Base-by-base conservation (phyloP, 2,113 vertebrate species). In the Hystrix brachyura region DNA sequence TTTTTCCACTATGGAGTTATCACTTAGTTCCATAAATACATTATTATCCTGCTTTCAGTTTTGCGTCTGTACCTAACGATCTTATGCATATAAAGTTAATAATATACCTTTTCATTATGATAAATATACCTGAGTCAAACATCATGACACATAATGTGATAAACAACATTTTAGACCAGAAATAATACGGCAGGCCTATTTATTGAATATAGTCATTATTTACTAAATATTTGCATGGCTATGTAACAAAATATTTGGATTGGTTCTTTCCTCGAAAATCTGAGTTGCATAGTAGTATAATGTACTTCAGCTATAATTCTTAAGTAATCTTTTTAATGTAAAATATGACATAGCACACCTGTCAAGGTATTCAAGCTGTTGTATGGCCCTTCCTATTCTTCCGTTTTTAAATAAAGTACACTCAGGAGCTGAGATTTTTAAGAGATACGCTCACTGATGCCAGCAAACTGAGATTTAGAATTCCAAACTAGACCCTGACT, bases 171-270 rank as follows among this genome's bases (percentile, higher is more conserved):
- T 84, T 88, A 81, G 69, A 94, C 51, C 55, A 90, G 51, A 91
- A 96, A 76, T 74, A 53, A 71, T 72, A 55, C 51, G n/a, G 8
- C 46, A 69, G 46, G 83, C 38, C 4, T 64, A 18, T 69, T 71
- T 94, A 67, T 69, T 84, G 29, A 18, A 81, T 65, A 34, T 3
- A 67, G 38, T 95, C 51, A 85, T 48, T 4, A 90, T 87, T 92
- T 95, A 71, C 57, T 80, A 90, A 38, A 91, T 32, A 43, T 43
- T 87, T 87, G 48, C 85, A 8, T 78, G 19, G 25, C 67, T n/a
- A 94, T 69, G 87, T 71, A 72, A 88, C 11, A 82, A 96, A 97
- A 92, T 92, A 96, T 87, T 94, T 97, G 69, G 74, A 90, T 92
- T 92, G 69, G 59, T 81, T 87, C 23, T 94, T 87, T 95, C 87